These are phyloP conservation scores for Uloborus plumipes DNA, from an alignment of 2,888 invertebrate genomes.

Conservation along the genomic window DNA sequence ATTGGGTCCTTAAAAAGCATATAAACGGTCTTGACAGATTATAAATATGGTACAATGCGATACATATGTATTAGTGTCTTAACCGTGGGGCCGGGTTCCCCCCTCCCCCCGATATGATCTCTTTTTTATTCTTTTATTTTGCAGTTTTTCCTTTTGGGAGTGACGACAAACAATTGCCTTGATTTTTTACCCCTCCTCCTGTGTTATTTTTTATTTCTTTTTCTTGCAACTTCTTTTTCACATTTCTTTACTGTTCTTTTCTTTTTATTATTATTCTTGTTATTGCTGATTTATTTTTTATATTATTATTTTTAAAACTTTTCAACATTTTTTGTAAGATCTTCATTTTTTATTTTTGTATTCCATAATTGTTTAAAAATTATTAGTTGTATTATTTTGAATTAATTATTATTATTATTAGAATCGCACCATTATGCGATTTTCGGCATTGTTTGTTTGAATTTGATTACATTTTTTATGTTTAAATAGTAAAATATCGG, in stretches of 20 bases:
- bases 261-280: too few relatives aligned
- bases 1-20: conserved; percentile 57
- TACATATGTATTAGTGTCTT: conserved; percentile 64
- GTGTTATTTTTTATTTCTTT: conserved; percentile 25
- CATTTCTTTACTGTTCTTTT: background rate
- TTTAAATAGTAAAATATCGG: background rate
- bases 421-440: too few relatives aligned
- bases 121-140: conserved; percentile 8
- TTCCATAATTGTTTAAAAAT: too few relatives aligned
- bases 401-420: background rate
- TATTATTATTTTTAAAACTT: too few relatives aligned
- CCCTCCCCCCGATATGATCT: background rate
- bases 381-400: too few relatives aligned
- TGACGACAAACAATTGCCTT: conserved; percentile 18
- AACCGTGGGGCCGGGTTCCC: conserved; percentile 18
- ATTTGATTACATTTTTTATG: background rate
- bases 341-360: too few relatives aligned
- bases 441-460: too few relatives aligned
- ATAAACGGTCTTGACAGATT: conserved; percentile 62
- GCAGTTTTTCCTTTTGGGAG: background rate
- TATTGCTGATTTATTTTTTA: too few relatives aligned
- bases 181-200: background rate
- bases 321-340: too few relatives aligned
- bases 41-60: conserved; percentile 61
- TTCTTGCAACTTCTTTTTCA: conserved; percentile 36